A percentile compares a stretch with the other conserved stretches of the same genome.
These are phyloP conservation scores for Muscidifurax raptorellus DNA, from an alignment of 1,140 invertebrate genomes.

Conservation along the genomic window DNA sequence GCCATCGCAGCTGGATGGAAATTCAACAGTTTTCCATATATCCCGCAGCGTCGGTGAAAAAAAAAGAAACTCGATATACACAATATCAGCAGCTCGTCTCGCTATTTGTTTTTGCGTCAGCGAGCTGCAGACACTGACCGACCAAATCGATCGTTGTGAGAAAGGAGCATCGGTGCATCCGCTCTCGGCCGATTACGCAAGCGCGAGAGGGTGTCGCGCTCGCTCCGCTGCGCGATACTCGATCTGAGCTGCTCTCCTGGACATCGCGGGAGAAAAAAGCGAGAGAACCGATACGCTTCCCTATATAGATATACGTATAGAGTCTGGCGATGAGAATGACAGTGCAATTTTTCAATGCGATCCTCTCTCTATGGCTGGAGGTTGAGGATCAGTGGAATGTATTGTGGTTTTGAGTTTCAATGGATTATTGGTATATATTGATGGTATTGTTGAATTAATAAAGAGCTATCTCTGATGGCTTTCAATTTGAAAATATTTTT, in stretches of 20 bases:
- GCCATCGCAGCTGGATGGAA: not conserved
- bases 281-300: not conserved
- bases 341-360: slow-evolving; percentile 21
- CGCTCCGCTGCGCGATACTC: slow-evolving; percentile 9
- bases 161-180: slow-evolving; percentile 48
- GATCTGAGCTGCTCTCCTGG: not conserved
- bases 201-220: not conserved
- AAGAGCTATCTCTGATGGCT: not conserved
- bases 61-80: not conserved
- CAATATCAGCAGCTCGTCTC: not conserved
- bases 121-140: slow-evolving; percentile 13
- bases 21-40: not conserved
- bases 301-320: no score
- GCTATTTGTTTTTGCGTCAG: slow-evolving; percentile 27
- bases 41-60: not conserved
- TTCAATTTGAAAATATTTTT: no score
- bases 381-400: no score
- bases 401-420: no score
- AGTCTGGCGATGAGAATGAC: not conserved
- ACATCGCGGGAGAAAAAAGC: not conserved
- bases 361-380: not conserved
- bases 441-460: not conserved
- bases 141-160: slow-evolving; percentile 62
- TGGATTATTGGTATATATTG: no score
- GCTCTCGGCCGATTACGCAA: slow-evolving; percentile 17